Percentiles rank a stretch among this genome's conserved stretches.
Evolutionary conservation across 2,113 vertebrate species (phyloP).

Genomic region (Platichthys stellatus): DNA sequence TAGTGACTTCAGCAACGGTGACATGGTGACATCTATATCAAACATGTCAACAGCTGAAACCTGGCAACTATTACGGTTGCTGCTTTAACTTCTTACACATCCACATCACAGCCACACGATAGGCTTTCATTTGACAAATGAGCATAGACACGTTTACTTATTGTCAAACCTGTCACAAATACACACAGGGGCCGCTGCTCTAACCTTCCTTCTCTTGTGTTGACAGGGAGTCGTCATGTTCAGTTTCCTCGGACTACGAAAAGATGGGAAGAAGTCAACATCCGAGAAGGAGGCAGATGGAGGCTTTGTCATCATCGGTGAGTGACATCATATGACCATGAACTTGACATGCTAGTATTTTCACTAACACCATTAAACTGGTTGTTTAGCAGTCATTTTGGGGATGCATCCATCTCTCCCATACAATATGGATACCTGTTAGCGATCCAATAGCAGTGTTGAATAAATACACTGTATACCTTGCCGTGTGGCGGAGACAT

Average conservation of each 20-base stretch:
- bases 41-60: too few species aligned
- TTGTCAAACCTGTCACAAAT: too few species aligned
- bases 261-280: conserved; percentile 86
- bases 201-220: neutral
- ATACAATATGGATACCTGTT: too few species aligned
- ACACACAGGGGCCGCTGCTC: neutral
- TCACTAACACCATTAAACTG: neutral
- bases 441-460: too few species aligned
- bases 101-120: too few species aligned
- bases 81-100: too few species aligned
- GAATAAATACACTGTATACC: too few species aligned
- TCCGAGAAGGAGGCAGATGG: conserved; percentile 90
- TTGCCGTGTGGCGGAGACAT: too few species aligned
- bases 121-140: too few species aligned
- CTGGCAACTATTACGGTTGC: too few species aligned
- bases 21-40: too few species aligned
- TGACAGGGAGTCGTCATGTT: conserved; percentile 83
- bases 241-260: conserved; percentile 87
- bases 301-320: conserved; percentile 94
- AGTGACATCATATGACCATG: conserved; percentile 58
- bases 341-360: neutral
- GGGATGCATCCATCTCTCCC: too few species aligned
- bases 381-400: neutral
- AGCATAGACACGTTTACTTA: neutral
- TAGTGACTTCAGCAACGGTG: neutral